Conservation (phyloP, 2,113 vertebrate species). For the Scartelaos histophorus region DNA sequence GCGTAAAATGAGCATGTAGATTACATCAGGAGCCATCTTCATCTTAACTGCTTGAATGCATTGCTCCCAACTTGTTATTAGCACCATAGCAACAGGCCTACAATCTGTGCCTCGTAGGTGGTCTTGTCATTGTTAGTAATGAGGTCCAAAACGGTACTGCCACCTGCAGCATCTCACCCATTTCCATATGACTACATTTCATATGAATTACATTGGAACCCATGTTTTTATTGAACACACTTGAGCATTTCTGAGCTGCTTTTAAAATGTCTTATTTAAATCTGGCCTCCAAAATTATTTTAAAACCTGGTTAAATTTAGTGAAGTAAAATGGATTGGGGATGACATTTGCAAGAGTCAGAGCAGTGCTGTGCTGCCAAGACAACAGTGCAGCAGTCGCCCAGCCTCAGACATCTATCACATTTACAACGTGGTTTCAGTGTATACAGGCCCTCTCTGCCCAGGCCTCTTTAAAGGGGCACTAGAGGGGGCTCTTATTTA, state of each 20-base stretch:
- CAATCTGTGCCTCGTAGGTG: conserved; percentile 56
- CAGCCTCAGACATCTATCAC: conserved; percentile 36
- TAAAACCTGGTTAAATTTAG: conserved; percentile 16
- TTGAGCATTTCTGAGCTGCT: not conserved
- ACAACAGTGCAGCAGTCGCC: conserved; percentile 69
- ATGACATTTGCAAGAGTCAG: conserved; percentile 73
- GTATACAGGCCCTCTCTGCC: not conserved
- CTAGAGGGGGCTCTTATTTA: conserved; percentile 17
- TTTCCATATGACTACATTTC: not conserved
- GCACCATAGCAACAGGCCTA: conserved; percentile 65
- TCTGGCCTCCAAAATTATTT: not conserved
- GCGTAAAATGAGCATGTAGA: conserved; percentile 47
- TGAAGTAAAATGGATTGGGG: conserved; percentile 42
- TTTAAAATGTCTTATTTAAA: not conserved
- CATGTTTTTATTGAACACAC: not conserved
- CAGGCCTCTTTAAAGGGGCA: conserved; percentile 6
- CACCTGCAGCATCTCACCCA: conserved; percentile 46
- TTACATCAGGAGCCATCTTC: conserved; percentile 59
- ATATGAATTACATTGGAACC: not conserved
- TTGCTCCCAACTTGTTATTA: conserved; percentile 66
- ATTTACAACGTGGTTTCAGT: conserved; percentile 23
- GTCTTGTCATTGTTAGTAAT: conserved; percentile 60
- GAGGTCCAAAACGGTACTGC: conserved; percentile 49
- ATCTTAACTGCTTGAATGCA: conserved; percentile 56
- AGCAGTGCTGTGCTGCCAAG: conserved; percentile 76